Evolutionary conservation across 2,113 vertebrate genomes (phyloP), one percentile per base, ranked within the genome.

Genomic region (Myodes glareolus): DNA sequence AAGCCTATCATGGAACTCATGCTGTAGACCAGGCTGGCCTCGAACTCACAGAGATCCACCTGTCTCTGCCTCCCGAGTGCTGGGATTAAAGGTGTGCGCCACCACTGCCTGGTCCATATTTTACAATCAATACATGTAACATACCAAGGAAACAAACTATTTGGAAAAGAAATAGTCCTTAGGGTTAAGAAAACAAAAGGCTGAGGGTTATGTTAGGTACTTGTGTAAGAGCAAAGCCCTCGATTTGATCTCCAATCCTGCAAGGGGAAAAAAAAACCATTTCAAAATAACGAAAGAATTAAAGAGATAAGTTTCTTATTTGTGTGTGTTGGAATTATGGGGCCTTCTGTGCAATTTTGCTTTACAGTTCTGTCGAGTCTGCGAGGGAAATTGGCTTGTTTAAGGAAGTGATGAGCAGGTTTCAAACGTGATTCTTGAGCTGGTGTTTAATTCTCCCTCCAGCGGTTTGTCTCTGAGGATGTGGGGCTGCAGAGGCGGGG

Each of bases 151-250:
- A 96, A 61, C 36, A 33, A 84, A 85, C 8, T 55, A 52, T 65
- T 90, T 96, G 73, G 78, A 45, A 95, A 92, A 93, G 50, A 94
- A 92, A 81, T 89, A 42, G 17, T 93, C 8, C 29, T 85, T 86
- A 42, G 70, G 23, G 25, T 94, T 92, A 84, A 94, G 47, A 94
- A 84, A 67, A 78, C 12, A 8, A 82, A 73, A 63, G 67, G n/a
- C 29, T 63, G 2, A 21, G 29, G 67, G 2, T 73, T 45, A 10
- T 47, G 67, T 42, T 27, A 75, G 63, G 16, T 29, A 3, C 33
- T 73, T 63, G 55, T 16, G 67, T 31, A n/a, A n/a, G 55, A 63
- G 16, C 6, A 47, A 33, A 39, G 12, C 39, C 23, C 11, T 50
- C 2, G 21, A 10, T 27, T 92, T 47, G 14, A 84, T 63, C 21